These are phyloP conservation scores for Macrobrachium nipponense DNA, from an alignment of 1,140 invertebrate species.

Conservation along the genomic window DNA sequence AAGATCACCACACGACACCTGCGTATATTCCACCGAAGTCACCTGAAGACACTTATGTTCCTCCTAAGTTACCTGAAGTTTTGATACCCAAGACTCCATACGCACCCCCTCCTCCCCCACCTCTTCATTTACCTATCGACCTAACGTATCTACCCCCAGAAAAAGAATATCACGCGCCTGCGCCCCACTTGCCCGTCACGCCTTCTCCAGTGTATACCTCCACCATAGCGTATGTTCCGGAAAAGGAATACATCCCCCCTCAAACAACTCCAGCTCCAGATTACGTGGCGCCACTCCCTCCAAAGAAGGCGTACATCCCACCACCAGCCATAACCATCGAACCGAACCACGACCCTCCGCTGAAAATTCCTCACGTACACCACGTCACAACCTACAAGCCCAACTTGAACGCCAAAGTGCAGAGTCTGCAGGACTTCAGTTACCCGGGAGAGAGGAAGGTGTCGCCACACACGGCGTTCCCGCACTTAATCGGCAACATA, in stretches of 20 bases:
- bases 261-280: constrained; percentile 30
- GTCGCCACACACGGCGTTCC: neutral
- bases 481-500: neutral
- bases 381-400: constrained; percentile 52
- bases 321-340: neutral
- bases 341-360: neutral
- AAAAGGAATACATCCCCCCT: constrained; percentile 15
- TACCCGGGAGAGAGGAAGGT: constrained; percentile 18
- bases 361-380: neutral
- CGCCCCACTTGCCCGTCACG: neutral
- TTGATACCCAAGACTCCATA: neutral
- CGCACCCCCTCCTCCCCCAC: neutral
- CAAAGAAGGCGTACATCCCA: constrained; percentile 18
- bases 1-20: too few relatives aligned
- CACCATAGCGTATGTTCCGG: neutral
- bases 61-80: neutral
- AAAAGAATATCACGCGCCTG: neutral
- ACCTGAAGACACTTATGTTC: neutral
- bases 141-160: neutral
- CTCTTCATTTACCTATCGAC: constrained; percentile 9
- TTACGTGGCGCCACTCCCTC: constrained; percentile 29
- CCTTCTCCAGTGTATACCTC: too few relatives aligned
- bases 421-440: constrained; percentile 45
- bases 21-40: neutral
- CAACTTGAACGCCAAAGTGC: neutral